Percentiles rank a stretch among this genome's conserved stretches.
phyloP scores from a whole-genome alignment of 1,140 invertebrate genomes.

The Sipha flava region DNA sequence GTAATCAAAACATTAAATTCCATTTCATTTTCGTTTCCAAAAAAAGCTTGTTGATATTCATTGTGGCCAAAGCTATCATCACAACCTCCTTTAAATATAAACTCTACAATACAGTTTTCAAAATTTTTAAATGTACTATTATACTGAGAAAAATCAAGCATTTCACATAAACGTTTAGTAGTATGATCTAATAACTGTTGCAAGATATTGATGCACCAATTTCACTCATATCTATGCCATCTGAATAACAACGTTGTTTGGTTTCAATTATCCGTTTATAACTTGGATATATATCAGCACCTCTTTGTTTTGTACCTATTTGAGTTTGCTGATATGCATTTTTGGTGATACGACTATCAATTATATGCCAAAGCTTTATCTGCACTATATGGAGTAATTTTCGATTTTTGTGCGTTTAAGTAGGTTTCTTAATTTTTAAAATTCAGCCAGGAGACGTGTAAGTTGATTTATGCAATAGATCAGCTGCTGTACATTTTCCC shows the following conservation, averaged over 20 bases:
- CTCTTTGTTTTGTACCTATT: background rate
- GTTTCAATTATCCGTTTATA: background rate
- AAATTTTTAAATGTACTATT: background rate
- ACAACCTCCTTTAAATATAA: background rate
- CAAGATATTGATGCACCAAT: background rate
- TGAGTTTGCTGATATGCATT: background rate
- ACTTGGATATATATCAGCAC: constrained; percentile 1
- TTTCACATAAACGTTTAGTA: background rate
- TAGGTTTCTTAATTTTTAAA: background rate
- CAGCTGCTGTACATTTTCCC: background rate
- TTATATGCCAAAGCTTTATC: constrained; percentile 1
- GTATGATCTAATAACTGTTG: background rate
- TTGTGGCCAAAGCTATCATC: background rate
- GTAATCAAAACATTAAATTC: background rate
- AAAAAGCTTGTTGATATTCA: background rate
- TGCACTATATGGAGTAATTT: background rate
- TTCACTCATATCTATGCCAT: background rate
- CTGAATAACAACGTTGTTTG: background rate
- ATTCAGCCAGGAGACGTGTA: background rate
- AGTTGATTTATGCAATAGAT: background rate
- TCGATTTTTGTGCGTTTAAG: background rate
- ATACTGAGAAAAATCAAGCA: background rate
- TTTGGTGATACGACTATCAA: background rate
- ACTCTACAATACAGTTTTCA: background rate
- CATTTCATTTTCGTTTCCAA: background rate